phyloP scores from a whole-genome alignment of 1,140 invertebrate species.

The Reticulitermes speratus region DNA sequence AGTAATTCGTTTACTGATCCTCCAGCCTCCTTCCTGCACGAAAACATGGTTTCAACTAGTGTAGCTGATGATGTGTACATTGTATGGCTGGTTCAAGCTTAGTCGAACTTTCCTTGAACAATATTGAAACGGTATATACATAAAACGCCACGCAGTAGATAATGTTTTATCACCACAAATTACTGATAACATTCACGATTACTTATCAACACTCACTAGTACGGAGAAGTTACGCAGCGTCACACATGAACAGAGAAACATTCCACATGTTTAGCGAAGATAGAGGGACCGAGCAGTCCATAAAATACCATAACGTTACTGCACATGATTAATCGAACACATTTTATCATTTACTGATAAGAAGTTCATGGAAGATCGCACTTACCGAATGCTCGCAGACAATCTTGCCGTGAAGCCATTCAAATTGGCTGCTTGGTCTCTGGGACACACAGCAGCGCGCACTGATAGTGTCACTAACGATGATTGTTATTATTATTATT shows the following conservation, averaged over 20 bases:
- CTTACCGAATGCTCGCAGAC: not conserved
- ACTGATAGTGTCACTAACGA: not conserved
- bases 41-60: no score
- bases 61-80: no score
- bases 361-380: not conserved
- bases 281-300: not conserved
- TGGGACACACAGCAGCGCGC: not conserved
- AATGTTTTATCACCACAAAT: not conserved
- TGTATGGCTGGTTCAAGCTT: not conserved
- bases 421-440: not conserved
- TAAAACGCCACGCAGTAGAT: not conserved
- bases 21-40: no score
- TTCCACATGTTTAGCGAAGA: not conserved
- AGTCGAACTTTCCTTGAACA: not conserved
- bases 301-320: not conserved
- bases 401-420: not conserved
- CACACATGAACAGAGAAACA: not conserved
- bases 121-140: not conserved
- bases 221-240: not conserved
- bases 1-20: no score
- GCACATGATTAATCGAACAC: not conserved
- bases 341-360: not conserved
- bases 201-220: not conserved
- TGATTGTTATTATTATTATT: not conserved
- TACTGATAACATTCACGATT: not conserved